Evolutionary conservation across 2,113 vertebrate species (phyloP).

Genomic region (Peucedramus taeniatus): DNA sequence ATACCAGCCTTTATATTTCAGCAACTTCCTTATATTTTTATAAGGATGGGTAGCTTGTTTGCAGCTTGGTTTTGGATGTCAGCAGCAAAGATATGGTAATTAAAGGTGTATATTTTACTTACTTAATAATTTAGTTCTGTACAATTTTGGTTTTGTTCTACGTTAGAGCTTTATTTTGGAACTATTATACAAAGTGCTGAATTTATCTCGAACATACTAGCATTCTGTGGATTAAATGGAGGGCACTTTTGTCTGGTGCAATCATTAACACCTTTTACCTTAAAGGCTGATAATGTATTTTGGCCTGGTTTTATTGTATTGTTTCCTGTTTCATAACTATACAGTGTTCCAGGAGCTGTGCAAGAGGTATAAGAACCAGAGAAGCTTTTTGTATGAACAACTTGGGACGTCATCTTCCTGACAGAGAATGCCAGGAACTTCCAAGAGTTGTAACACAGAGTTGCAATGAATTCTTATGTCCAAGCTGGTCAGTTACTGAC

Average conservation of each 20-base stretch:
- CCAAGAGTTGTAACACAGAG: constrained; percentile 71
- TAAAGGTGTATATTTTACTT: background rate
- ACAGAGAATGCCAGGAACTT: constrained; percentile 81
- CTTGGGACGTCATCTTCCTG: constrained; percentile 81
- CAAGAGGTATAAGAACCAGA: constrained; percentile 79
- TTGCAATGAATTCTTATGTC: constrained; percentile 87
- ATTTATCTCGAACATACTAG: background rate
- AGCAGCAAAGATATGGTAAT: background rate
- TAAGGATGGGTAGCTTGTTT: background rate
- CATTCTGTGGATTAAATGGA: background rate
- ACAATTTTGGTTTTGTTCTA: background rate
- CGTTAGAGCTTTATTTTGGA: background rate
- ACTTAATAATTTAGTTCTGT: background rate
- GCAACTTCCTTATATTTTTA: background rate
- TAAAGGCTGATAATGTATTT: background rate
- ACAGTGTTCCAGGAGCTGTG: constrained; percentile 92
- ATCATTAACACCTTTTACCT: background rate
- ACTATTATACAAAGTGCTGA: background rate
- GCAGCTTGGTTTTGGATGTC: background rate
- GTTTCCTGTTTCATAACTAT: background rate
- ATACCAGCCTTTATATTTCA: background rate
- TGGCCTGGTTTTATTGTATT: background rate
- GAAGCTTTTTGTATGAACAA: constrained; percentile 90
- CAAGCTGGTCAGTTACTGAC: constrained; percentile 84
- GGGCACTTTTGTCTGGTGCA: background rate